Conservation (phyloP, 2,113 vertebrate genomes). For the Heteronetta atricapilla region DNA sequence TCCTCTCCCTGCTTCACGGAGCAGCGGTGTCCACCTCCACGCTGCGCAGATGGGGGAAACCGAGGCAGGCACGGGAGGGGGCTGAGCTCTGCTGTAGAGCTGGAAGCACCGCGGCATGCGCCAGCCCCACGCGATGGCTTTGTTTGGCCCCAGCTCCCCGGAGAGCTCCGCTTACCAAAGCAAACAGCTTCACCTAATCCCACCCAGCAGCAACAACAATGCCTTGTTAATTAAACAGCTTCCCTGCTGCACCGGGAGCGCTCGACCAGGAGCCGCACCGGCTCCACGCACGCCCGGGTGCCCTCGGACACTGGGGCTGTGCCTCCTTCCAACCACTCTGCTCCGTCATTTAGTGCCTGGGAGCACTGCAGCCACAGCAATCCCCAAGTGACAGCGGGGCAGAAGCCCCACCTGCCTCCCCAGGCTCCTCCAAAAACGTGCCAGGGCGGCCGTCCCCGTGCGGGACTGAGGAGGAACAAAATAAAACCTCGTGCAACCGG, state of each 20-base stretch:
- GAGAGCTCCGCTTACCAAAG: background rate
- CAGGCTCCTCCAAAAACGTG: background rate
- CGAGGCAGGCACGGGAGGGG: background rate
- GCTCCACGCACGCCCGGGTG: rapidly evolving
- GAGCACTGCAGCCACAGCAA: slow-evolving; percentile 76
- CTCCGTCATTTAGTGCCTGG: slow-evolving; percentile 75
- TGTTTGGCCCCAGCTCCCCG: background rate
- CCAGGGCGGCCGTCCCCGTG: rapidly evolving
- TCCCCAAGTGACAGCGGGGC: slow-evolving; percentile 75
- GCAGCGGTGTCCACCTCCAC: rapidly evolving
- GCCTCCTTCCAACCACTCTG: slow-evolving; percentile 86
- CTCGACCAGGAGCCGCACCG: background rate
- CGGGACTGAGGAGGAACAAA: background rate
- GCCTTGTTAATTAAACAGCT: background rate
- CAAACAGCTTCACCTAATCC: background rate
- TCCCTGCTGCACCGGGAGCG: background rate
- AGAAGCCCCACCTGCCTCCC: slow-evolving; percentile 66
- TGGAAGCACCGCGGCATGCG: background rate
- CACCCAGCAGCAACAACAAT: rapidly evolving
- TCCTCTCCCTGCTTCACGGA: rapidly evolving
- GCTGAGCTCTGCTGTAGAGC: background rate
- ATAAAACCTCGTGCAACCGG: rapidly evolving
- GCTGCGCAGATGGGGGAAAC: background rate
- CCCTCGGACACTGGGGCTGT: background rate
- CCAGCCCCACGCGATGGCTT: background rate